Percentiles rank a stretch among this genome's conserved stretches.
phyloP scores from a whole-genome alignment of 2,113 vertebrate species.

The Phoenicopterus ruber region DNA sequence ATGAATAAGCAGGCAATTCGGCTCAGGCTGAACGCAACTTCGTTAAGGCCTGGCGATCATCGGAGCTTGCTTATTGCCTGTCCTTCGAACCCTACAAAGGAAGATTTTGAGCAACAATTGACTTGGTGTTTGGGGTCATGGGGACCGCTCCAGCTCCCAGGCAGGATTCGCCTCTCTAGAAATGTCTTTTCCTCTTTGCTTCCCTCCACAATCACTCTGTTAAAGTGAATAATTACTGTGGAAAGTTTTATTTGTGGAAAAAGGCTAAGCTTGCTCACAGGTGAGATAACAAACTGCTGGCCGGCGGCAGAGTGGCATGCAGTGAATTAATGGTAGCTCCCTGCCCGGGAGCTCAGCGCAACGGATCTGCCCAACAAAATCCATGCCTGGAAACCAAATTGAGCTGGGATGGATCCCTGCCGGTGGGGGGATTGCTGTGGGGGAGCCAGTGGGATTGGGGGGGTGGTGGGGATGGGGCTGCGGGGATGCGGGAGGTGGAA shows the following conservation, averaged over 20 bases:
- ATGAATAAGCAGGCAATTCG: neutral
- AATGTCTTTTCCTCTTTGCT: neutral
- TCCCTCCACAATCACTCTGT: neutral
- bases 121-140: neutral
- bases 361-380: neutral
- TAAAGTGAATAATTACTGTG: neutral
- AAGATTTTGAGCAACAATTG: neutral
- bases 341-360: neutral
- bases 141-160: neutral
- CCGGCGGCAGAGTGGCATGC: neutral
- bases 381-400: neutral
- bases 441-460: neutral
- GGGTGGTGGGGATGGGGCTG: neutral
- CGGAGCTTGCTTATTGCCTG: neutral
- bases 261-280: neutral
- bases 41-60: neutral
- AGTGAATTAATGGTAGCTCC: neutral
- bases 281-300: neutral
- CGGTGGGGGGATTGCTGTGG: fast-evolving
- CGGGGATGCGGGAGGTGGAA: neutral
- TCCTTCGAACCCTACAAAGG: neutral
- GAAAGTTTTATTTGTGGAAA: neutral
- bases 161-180: neutral
- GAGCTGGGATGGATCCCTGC: neutral
- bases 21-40: neutral